Evolutionary conservation across 2,888 invertebrate species (phyloP), one percentile per base, ranked within the genome.

Genomic region (Meganola albula): DNA sequence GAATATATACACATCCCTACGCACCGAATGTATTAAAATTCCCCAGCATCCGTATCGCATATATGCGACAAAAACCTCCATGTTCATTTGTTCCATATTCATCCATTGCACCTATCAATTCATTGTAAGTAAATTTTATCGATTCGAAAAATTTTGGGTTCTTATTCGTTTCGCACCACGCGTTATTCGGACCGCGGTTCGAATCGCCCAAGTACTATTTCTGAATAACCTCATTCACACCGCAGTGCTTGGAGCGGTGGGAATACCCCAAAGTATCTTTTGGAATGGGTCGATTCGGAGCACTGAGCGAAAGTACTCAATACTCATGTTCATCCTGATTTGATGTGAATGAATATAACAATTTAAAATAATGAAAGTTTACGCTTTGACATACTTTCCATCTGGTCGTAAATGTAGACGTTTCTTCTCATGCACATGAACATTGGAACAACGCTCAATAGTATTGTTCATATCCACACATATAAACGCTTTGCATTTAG

Each of bases 401-500:
- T 68, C 53, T 1, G 53, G 10, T 32, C 61, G 62, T 9, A 30
- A 32, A 18, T 54, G 45, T 0, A 72, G 14, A 4, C 34, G 44
- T 24, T 41, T 58, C 29, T 25, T 51, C 4, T 37, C 33, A 35
- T 72, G 72, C 2, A 37, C 36, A 27, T 72, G 72, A 1, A 36
- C 11, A 0, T 44, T 14, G 7, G 32, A 33, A 8, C 48, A 30
- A 3, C 53, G 36, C 1, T 61, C n/a, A 2, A 73, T 45, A 3
- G 37, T 33, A 12, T 56, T 47, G 2, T 44, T 7, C 0, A 63
- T 63, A 14, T 66, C 58, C 2, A 74, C 48, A 20, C 51, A 58
- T 0, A 74, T 25, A 18, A 27, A 65, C 0, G 73, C 64, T 22
- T 74, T 75, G 49, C 76, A 76, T 2, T 59, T 53, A 0, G 74